Conservation (phyloP, 1,140 invertebrate genomes). For the Calliopsis andreniformis region DNA sequence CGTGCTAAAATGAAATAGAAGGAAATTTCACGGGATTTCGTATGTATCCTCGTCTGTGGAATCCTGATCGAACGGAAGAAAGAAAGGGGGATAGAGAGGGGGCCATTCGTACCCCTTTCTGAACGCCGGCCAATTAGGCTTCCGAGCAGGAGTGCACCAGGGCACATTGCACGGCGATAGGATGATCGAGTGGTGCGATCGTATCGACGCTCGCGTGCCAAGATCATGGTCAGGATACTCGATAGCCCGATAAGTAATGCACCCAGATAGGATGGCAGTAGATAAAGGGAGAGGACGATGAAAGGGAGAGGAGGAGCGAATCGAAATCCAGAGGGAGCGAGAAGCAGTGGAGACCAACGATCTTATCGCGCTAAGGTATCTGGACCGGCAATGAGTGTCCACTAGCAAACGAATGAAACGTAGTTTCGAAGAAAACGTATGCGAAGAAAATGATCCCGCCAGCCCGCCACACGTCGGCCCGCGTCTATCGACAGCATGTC, state of each 20-base stretch:
- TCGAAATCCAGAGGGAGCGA: background rate
- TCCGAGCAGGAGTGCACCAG: conserved; percentile 55
- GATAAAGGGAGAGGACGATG: conserved; percentile 55
- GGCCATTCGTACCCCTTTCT: conserved; percentile 39
- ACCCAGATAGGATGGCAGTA: conserved; percentile 72
- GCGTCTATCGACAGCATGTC: no score
- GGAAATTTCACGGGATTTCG: no score
- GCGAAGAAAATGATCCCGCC: conserved; percentile 20
- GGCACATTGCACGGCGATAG: conserved; percentile 73
- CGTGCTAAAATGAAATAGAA: no score
- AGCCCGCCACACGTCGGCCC: background rate
- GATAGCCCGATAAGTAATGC: conserved; percentile 75
- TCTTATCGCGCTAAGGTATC: conserved; percentile 66
- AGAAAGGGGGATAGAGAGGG: background rate
- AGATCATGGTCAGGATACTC: conserved; percentile 72
- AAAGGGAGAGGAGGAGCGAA: conserved; percentile 12
- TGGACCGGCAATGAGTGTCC: conserved; percentile 59
- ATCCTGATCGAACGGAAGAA: background rate
- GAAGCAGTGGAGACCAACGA: conserved; percentile 47
- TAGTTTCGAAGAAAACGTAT: conserved; percentile 32
- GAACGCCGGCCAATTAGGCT: conserved; percentile 67
- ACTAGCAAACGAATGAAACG: conserved; percentile 59
- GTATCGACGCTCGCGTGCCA: conserved; percentile 75
- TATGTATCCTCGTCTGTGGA: no score
- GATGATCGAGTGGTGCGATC: conserved; percentile 76